Evolutionary conservation across 2,113 vertebrate species (phyloP), one percentile per base, ranked within the genome.

Genomic region (Scortum barcoo): DNA sequence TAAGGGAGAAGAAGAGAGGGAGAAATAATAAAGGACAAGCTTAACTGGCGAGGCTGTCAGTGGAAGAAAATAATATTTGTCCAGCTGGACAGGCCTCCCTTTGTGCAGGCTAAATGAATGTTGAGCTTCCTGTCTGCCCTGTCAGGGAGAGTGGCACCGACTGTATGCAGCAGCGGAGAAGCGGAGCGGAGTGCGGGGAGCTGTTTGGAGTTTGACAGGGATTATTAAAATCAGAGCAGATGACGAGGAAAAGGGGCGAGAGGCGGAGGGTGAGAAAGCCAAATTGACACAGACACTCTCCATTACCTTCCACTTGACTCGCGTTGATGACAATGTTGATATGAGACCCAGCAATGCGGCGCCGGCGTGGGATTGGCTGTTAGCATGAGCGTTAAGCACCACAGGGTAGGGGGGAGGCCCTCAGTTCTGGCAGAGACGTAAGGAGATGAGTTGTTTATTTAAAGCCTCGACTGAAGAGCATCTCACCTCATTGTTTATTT

Each of bases 151-250:
- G 78, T 89, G 89, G 89, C 90, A 81, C 57, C 76, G 91, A 90
- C 85, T 86, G 79, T 81, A 81, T 62, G 88, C 83, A 80, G 89
- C 90, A 19, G 90, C 42, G 63, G 68, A 86, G 87, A 85, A 85
- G 93, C 91, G 63, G 74, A 74, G 88, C 80, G 28, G 72, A 90
- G 92, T 87, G 81, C 75, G 95, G 95, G 96, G 94, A 96, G 96
- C 95, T 96, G 97, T 97, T 97, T 96, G 96, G 96, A 96, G 94
- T 96, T 98, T 99, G 98, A 98, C 98, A 97, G 96, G 97, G 96
- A 98, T 99, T 98, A 98, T 99, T 99, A 98, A 98, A 99, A 98
- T 98, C 96, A 96, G 96, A 96, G 95, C 95, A 96, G 96, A 95
- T 96, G 93, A 91, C 76, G 96, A 96, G 96, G 96, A 93, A 90